Evolutionary conservation across 2,113 vertebrate species (phyloP).

Genomic region (Oncorhynchus masou): DNA sequence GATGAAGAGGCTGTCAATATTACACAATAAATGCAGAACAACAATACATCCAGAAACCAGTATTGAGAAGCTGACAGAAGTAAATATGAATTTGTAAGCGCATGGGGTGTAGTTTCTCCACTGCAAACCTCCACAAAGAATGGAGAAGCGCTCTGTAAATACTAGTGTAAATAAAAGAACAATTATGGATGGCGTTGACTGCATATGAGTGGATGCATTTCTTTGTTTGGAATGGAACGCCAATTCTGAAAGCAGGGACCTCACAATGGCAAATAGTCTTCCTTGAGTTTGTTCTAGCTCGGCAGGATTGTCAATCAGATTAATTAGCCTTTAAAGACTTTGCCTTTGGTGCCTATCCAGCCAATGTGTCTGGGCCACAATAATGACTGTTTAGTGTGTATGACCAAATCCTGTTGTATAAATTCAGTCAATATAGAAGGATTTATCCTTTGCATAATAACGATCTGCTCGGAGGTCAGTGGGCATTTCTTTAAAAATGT

Average conservation of each 20-base stretch:
- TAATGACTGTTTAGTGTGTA: not conserved
- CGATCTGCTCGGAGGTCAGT: not conserved
- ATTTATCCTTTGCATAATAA: not conserved
- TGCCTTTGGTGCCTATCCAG: not conserved
- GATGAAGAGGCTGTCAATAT: constrained; percentile 25
- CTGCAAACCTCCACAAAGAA: constrained; percentile 33
- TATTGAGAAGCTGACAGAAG: constrained; percentile 29
- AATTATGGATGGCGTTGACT: constrained; percentile 26
- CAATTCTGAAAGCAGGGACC: not conserved
- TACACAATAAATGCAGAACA: constrained; percentile 8
- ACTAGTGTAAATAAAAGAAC: constrained; percentile 46
- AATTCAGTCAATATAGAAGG: not conserved
- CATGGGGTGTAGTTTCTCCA: constrained; percentile 35
- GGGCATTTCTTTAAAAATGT: not conserved
- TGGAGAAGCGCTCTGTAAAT: constrained; percentile 13
- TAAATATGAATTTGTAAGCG: constrained; percentile 43
- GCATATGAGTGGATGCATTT: constrained; percentile 24
- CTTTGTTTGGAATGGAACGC: constrained; percentile 1
- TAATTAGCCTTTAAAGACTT: not conserved
- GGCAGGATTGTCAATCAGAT: not conserved
- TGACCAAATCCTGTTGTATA: not conserved
- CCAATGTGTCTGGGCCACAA: not conserved
- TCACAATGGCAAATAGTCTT: not conserved
- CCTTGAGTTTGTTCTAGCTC: not conserved
- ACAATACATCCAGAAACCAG: constrained; percentile 29